A percentile compares a stretch with the other conserved stretches of the same genome.
Conservation (phyloP, 2,113 vertebrate species). For the Enhydra lutris region DNA sequence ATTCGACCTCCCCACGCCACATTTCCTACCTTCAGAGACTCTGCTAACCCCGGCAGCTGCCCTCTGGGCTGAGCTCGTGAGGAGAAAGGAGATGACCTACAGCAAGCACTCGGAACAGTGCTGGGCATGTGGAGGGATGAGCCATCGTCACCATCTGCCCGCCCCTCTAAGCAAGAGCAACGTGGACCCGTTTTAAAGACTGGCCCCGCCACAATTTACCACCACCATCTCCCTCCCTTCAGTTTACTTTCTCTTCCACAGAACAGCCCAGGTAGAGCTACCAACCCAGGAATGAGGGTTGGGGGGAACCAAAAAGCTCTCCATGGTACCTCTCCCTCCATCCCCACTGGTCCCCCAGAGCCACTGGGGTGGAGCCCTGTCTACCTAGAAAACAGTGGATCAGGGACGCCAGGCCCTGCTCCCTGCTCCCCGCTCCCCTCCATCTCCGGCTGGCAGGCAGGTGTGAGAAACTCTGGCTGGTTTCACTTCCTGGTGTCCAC, state of each 20-base stretch:
- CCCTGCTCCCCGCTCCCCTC: not conserved
- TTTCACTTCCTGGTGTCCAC: slow-evolving; percentile 29
- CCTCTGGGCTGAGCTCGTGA: not conserved
- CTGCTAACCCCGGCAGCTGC: not conserved
- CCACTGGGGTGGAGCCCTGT: not conserved
- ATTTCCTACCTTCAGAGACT: not conserved
- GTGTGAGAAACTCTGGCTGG: not conserved
- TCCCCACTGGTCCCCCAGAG: not conserved
- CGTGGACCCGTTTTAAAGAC: not conserved
- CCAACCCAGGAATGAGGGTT: not conserved
- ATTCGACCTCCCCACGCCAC: not conserved
- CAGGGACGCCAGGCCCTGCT: not conserved
- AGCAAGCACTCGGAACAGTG: not conserved
- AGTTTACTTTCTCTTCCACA: not conserved
- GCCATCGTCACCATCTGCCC: no score
- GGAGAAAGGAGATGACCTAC: not conserved
- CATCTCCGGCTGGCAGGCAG: not conserved
- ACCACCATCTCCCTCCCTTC: not conserved
- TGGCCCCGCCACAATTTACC: not conserved
- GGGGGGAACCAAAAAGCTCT: not conserved
- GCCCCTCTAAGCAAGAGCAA: not conserved
- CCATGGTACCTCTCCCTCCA: accelerated
- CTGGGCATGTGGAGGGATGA: accelerated
- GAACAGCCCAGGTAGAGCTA: not conserved
- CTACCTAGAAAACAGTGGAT: not conserved